Conservation (phyloP, 2,888 invertebrate species). For the Phalera bucephala region DNA sequence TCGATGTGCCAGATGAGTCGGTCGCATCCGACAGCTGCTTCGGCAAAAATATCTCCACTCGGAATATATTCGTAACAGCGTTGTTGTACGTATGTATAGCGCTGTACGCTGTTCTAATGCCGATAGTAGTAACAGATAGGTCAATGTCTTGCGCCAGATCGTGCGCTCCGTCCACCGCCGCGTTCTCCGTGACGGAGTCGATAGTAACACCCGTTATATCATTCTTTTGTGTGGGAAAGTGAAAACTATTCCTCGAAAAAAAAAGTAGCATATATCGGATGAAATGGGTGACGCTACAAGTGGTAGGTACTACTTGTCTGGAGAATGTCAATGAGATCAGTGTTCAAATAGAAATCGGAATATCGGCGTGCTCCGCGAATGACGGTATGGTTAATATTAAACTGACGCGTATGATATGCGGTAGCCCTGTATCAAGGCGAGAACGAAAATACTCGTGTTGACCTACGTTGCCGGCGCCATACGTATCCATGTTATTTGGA, state of each 20-base stretch:
- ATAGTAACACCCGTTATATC: neutral
- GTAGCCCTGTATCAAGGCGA: slow-evolving; percentile 81
- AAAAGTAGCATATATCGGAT: slow-evolving; percentile 7
- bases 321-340: slow-evolving; percentile 32
- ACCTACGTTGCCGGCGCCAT: slow-evolving; percentile 69
- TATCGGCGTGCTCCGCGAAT: slow-evolving; percentile 44
- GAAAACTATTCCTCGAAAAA: slow-evolving; percentile 2
- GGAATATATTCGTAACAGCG: slow-evolving; percentile 55
- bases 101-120: slow-evolving; percentile 38
- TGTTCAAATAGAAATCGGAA: slow-evolving; percentile 26
- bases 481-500: slow-evolving; percentile 56
- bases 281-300: slow-evolving; percentile 20
- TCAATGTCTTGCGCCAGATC: slow-evolving; percentile 73
- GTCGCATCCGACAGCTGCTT: slow-evolving; percentile 64
- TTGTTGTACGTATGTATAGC: slow-evolving; percentile 25
- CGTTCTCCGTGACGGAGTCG: slow-evolving; percentile 19
- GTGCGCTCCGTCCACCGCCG: slow-evolving; percentile 29
- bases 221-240: neutral
- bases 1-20: slow-evolving; percentile 52
- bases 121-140: slow-evolving; percentile 61
- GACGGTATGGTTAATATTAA: slow-evolving; percentile 78
- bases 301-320: slow-evolving; percentile 25
- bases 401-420: slow-evolving; percentile 67
- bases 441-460: slow-evolving; percentile 75
- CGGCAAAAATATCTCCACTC: slow-evolving; percentile 65